Evolutionary conservation across 1,140 invertebrate species (phyloP), one percentile per base, ranked within the genome.

Genomic region (Drosophila saltans): DNA sequence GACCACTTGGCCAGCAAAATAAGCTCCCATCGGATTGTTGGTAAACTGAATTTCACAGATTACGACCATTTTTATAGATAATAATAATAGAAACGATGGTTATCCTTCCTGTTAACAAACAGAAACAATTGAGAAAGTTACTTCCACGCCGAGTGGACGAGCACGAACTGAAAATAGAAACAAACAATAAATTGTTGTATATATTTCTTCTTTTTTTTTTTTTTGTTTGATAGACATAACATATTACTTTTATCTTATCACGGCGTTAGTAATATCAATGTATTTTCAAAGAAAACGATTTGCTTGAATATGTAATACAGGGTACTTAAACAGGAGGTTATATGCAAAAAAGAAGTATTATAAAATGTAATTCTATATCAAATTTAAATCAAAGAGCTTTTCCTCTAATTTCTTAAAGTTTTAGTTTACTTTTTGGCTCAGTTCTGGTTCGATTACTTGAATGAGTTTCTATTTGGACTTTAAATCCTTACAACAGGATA

Each of bases 1-100:
- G 3, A 94, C 77, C 10, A 86, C 81, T 81, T 94, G 92, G 8
- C 94, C 94, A 55, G 92, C 92, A 91, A 92, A 94, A 74, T 93
- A 94, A 16, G 93, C 90, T 9, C 80, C 89, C 10, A 75, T 80
- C 2, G 92, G 86, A 81, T 93, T 94, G 56, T 94, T 78, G 10
- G 68, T 92, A 59, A 94, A 93, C 6, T 80, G 55, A 66, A 91
- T 92, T 43, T 77, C 73, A 72, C 91, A 91, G 24, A 52, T 77
- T 16, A 91, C 79, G 60, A 86, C 81, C 72, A 78, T 90, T 36
- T 36, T 36, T 16, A 16, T 16, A 30, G n/a, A 1, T 21, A 36
- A 48, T 21, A 48, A 24, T 48, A 48, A 48, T 48, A 1, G 6
- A 39, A 9, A 9, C 36, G 28, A 30, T 30, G 16, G 28, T n/a